Evolutionary conservation across 1,140 invertebrate species (phyloP).

Genomic region (Leptoteleia sp.): DNA sequence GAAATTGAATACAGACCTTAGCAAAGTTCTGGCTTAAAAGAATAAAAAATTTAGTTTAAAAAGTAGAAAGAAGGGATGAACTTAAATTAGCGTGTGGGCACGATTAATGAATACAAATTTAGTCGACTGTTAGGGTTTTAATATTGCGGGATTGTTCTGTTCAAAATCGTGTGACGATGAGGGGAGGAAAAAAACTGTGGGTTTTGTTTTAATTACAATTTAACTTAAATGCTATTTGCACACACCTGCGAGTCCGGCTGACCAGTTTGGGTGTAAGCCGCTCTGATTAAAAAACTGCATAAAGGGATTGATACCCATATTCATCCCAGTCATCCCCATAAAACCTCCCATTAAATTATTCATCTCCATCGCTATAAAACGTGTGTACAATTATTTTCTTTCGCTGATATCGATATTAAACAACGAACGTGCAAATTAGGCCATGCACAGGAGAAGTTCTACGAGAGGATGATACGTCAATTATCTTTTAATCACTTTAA

Average conservation of each 20-base stretch:
- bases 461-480: conserved; percentile 16
- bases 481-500: too few species aligned
- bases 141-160: too few species aligned
- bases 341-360: conserved; percentile 77
- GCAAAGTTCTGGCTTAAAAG: not conserved
- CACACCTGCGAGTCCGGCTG: conserved; percentile 74
- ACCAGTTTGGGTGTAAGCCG: conserved; percentile 76
- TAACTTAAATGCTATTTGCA: conserved; percentile 39
- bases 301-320: conserved; percentile 78
- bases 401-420: conserved; percentile 10
- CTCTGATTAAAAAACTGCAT: conserved; percentile 79
- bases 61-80: too few species aligned
- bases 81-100: too few species aligned
- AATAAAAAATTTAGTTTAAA: not conserved
- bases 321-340: conserved; percentile 78
- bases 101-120: not conserved
- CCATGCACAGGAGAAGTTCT: conserved; percentile 42
- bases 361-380: conserved; percentile 75
- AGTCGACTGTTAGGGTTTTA: not conserved
- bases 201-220: not conserved
- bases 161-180: too few species aligned
- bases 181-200: too few species aligned
- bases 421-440: conserved; percentile 82
- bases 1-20: conserved; percentile 29
- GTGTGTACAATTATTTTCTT: conserved; percentile 54